A percentile compares a stretch with the other conserved stretches of the same genome.
Conservation (phyloP, 2,888 invertebrate species). For the Melinaea marsaeus region DNA sequence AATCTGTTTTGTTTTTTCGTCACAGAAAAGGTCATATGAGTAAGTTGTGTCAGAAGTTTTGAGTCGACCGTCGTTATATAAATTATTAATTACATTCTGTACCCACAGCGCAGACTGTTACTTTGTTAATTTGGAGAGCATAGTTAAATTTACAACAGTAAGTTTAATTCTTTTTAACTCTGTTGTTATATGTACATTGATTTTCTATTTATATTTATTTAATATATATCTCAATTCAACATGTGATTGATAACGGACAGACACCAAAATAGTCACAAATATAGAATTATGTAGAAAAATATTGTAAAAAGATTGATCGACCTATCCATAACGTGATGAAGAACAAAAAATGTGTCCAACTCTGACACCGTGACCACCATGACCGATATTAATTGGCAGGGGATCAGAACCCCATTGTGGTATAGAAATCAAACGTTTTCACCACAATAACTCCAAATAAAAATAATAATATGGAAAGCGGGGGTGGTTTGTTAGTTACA, state of each 20-base stretch:
- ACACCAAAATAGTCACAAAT: not conserved
- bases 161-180: not conserved
- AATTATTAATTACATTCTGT: constrained; percentile 62
- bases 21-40: constrained; percentile 60
- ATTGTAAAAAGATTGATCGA: constrained; percentile 44
- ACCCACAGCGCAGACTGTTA: constrained; percentile 10
- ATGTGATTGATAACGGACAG: not conserved
- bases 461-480: constrained; percentile 68
- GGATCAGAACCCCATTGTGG: constrained; percentile 58
- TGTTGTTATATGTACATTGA: not conserved
- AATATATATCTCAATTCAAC: not conserved
- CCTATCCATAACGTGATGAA: constrained; percentile 42
- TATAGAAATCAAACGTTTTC: constrained; percentile 60
- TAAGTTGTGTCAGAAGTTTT: constrained; percentile 65
- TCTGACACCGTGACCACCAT: constrained; percentile 73
- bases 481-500: constrained; percentile 52
- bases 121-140: constrained; percentile 12
- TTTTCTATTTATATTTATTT: too few species aligned
- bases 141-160: constrained; percentile 12
- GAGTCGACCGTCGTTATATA: constrained; percentile 50
- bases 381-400: constrained; percentile 75
- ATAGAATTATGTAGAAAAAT: constrained; percentile 2
- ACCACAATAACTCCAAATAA: constrained; percentile 59
- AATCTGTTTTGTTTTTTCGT: constrained; percentile 68
- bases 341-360: constrained; percentile 59